Conservation (phyloP, 2,113 vertebrate genomes). For the Arenaria interpres region DNA sequence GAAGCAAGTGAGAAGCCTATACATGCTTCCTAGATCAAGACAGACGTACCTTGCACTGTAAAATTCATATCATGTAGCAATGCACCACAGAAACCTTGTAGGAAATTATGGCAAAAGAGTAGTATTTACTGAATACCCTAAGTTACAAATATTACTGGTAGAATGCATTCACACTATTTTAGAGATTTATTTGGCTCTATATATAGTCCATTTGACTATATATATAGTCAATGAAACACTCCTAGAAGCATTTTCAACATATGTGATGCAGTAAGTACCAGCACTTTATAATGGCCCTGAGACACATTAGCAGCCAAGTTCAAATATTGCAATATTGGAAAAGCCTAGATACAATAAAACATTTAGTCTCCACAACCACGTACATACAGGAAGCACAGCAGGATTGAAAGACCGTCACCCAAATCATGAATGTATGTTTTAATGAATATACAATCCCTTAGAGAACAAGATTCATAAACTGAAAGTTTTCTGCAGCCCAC, state of each 20-base stretch:
- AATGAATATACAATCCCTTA: not conserved
- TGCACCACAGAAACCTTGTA: not conserved
- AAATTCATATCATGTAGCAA: not conserved
- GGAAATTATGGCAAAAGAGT: not conserved
- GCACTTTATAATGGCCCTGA: not conserved
- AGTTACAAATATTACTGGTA: not conserved
- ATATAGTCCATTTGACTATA: not conserved
- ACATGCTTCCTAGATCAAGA: not conserved
- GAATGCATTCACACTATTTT: not conserved
- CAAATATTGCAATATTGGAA: not conserved
- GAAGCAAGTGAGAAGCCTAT: not conserved
- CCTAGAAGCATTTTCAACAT: not conserved
- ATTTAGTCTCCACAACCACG: not conserved
- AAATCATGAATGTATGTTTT: not conserved
- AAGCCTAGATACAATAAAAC: not conserved
- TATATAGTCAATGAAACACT: not conserved
- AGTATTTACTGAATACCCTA: not conserved
- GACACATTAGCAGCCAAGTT: not conserved
- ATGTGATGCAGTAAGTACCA: not conserved
- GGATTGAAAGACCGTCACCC: rapidly evolving
- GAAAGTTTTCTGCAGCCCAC: not conserved
- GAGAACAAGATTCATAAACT: not conserved
- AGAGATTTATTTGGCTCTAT: not conserved
- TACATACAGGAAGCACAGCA: not conserved
- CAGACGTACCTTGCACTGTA: not conserved